phyloP scores from a whole-genome alignment of 2,113 vertebrate species.

The Cyanoderma ruficeps region DNA sequence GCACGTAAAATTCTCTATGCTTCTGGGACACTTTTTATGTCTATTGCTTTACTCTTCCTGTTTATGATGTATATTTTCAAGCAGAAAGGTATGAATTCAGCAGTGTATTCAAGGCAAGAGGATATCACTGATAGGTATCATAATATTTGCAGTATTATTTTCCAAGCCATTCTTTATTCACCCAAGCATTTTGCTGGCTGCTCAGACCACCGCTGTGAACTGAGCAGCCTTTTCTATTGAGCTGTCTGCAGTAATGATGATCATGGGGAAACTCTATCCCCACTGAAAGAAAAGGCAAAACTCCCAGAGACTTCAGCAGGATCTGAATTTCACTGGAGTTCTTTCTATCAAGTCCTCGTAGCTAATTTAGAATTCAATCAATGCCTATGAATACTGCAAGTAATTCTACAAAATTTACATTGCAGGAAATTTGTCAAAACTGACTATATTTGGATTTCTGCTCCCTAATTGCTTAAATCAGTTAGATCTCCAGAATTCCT shows the following conservation, averaged over 20 bases:
- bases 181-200: conserved; percentile 37
- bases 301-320: not conserved
- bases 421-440: conserved; percentile 27
- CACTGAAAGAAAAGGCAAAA: conserved; percentile 15
- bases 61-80: not conserved
- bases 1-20: not conserved
- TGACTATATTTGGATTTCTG: not conserved
- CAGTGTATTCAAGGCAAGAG: not conserved
- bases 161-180: conserved; percentile 33
- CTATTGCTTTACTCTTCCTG: not conserved
- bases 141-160: conserved; percentile 51
- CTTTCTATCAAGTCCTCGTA: not conserved
- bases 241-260: conserved; percentile 49
- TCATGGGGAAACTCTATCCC: conserved; percentile 5
- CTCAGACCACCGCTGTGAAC: conserved; percentile 37
- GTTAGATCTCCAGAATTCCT: not conserved
- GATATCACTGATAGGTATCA: not conserved
- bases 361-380: conserved; percentile 8
- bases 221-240: conserved; percentile 33
- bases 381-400: not conserved
- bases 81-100: not conserved
- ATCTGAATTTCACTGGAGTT: not conserved
- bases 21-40: not conserved
- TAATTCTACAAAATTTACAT: not conserved
- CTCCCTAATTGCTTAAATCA: not conserved